Conservation (phyloP, 2,797 vertebrate species). For the Hippocampus kuda region DNA sequence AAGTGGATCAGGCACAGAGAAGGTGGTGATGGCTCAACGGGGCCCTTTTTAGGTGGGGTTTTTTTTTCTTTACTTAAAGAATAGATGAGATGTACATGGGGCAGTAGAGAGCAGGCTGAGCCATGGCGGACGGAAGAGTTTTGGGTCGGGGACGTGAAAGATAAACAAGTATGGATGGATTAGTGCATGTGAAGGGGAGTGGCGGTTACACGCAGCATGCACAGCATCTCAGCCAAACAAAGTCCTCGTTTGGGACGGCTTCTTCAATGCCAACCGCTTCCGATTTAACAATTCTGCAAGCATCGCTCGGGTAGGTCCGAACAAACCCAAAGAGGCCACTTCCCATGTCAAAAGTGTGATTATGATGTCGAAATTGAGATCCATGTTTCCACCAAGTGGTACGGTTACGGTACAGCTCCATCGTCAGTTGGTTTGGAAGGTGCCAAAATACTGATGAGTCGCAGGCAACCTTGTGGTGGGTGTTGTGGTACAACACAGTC, state of each 20-base stretch:
- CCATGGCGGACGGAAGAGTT: conserved; percentile 64
- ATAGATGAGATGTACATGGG: conserved; percentile 24
- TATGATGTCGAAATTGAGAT: conserved; percentile 17
- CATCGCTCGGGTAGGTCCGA: conserved; percentile 16
- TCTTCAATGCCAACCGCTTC: not conserved
- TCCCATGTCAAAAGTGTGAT: conserved; percentile 30
- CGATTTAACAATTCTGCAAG: not conserved
- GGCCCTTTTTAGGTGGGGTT: conserved; percentile 63
- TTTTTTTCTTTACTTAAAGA: conserved; percentile 43
- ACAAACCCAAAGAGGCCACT: conserved; percentile 12
- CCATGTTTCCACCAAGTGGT: conserved; percentile 4
- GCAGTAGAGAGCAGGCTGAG: conserved; percentile 82
- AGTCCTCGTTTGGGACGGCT: conserved; percentile 10
- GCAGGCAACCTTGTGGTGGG: not conserved
- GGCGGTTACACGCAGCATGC: conserved; percentile 70
- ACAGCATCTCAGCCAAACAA: conserved; percentile 80
- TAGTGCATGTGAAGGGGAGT: conserved; percentile 77
- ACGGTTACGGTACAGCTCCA: not conserved
- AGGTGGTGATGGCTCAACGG: conserved; percentile 75
- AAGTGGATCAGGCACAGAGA: conserved; percentile 87
- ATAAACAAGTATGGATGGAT: conserved; percentile 59
- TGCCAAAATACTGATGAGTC: too few relatives aligned
- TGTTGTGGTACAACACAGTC: not conserved
- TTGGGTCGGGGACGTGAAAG: conserved; percentile 65
- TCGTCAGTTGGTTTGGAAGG: not conserved